These are phyloP conservation scores for Mirza zaza DNA, from an alignment of 2,113 vertebrate species.

Conservation along the genomic window DNA sequence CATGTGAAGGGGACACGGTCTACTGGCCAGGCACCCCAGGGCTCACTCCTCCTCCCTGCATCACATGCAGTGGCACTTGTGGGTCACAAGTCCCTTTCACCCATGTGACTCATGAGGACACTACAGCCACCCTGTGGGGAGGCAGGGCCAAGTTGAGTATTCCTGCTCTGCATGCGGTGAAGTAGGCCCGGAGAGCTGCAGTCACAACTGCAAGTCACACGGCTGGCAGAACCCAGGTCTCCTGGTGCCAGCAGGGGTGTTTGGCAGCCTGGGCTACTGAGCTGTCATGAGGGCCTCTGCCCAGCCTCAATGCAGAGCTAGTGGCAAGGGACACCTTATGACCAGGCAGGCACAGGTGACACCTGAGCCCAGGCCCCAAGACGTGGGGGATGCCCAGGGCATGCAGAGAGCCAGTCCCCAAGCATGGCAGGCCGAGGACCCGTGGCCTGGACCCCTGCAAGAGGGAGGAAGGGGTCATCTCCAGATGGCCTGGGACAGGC, in stretches of 20 bases:
- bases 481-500: neutral
- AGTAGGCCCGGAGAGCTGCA: fast-evolving
- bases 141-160: neutral
- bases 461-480: fast-evolving
- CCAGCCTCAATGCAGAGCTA: neutral
- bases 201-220: fast-evolving
- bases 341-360: neutral
- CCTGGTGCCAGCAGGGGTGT: fast-evolving
- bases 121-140: neutral
- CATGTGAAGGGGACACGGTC: neutral
- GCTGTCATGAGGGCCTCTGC: neutral
- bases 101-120: fast-evolving
- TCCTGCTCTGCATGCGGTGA: neutral
- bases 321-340: fast-evolving
- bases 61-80: neutral
- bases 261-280: neutral
- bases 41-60: neutral
- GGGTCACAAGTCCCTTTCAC: neutral
- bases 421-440: neutral
- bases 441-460: fast-evolving
- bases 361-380: neutral
- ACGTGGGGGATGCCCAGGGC: fast-evolving
- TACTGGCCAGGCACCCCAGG: neutral
- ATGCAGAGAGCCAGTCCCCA: neutral
- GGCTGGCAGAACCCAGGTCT: too few relatives aligned